A percentile compares a stretch with the other conserved stretches of the same genome.
Evolutionary conservation across 2,888 invertebrate species (phyloP).

Genomic region (Bedellia somnulentella): DNA sequence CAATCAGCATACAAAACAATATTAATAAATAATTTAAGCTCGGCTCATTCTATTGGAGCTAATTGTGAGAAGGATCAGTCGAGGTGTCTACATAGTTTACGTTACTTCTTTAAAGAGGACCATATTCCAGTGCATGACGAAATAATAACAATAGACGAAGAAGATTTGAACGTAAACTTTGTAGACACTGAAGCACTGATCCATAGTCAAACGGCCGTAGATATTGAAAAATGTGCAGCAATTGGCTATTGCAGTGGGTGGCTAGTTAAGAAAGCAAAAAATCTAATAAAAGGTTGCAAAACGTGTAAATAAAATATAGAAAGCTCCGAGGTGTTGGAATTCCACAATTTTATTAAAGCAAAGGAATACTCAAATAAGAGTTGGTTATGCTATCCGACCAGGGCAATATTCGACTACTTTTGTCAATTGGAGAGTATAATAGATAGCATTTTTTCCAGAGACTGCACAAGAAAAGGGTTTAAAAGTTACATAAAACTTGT

Average conservation of each 20-base stretch:
- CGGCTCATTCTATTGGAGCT: background rate
- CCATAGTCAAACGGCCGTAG: no score
- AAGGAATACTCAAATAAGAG: background rate
- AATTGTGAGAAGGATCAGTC: background rate
- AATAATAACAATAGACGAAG: no score
- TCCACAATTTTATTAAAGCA: background rate
- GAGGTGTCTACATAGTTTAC: no score
- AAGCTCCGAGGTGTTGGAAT: background rate
- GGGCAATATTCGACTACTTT: background rate
- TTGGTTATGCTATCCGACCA: background rate
- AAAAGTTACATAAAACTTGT: background rate
- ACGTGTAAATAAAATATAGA: background rate
- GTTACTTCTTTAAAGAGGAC: no score
- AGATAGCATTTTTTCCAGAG: background rate
- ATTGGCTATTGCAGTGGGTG: slow-evolving; percentile 1
- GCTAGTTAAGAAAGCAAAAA: background rate
- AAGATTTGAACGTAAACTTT: no score
- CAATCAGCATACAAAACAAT: no score
- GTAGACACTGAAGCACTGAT: no score
- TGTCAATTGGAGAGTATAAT: background rate
- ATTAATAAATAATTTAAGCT: no score
- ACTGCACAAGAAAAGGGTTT: background rate
- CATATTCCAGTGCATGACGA: no score
- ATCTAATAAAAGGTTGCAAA: background rate
- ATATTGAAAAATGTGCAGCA: slow-evolving; percentile 1